Evolutionary conservation across 1,140 invertebrate genomes (phyloP), one percentile per base, ranked within the genome.

Genomic region (Penaeus chinensis): DNA sequence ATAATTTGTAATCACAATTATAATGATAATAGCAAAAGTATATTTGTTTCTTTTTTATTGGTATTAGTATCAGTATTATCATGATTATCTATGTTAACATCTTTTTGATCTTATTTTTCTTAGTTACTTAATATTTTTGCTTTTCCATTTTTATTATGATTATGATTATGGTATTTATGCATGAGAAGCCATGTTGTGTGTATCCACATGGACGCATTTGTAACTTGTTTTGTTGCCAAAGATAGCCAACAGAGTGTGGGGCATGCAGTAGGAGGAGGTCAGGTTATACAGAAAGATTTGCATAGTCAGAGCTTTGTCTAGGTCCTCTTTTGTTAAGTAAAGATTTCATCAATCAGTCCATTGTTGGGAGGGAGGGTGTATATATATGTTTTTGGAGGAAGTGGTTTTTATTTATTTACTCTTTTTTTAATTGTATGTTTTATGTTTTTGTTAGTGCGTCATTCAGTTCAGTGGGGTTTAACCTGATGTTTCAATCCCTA

Each of bases 141-240:
- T 32, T 37, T 74, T 27, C 13, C 71, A 74, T 32, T 32, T 79
- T 78, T 79, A 60, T 78, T 79, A 60, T 79, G 20, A 42, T 79
- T 60, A 79, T 61, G 37, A 79, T 79, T n/a, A 60, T 54, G 42
- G 47, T 79, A 79, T 47, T 79, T 47, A 60, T 79, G 77, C 77
- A 60, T 79, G 77, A 79, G 47, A 79, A 79, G 61, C 47, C 61
- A 60, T 37, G 37, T 24, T 54, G 42, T 60, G 77, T n/a, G n/a
- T 32, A 71, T 32, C 61, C 42, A 61, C 24, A 60, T 47, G 76
- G 32, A 77, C 27, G 71, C 63, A 69, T 82, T 74, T 79, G 54
- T 54, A 63, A 87, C 61, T 74, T 77, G 54, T 82, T 82, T 87
- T 82, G 86, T 87, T 87, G 86, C 86, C 86, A 87, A 87, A 87